Evolutionary conservation across 2,797 vertebrate genomes (phyloP).

Genomic region (Mionectes olivaceus): DNA sequence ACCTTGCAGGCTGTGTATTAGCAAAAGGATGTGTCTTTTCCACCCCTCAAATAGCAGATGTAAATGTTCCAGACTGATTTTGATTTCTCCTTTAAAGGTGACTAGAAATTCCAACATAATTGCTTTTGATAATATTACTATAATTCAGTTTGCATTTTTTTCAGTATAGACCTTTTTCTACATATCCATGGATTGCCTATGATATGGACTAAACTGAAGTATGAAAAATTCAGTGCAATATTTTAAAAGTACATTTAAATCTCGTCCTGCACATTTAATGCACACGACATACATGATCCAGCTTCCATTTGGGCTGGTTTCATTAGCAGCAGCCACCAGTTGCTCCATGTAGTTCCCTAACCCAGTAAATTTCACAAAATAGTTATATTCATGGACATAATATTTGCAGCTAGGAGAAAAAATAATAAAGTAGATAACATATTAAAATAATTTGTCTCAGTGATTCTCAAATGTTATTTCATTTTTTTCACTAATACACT

Average conservation of each 20-base stretch:
- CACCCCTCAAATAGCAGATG: neutral
- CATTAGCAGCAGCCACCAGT: neutral
- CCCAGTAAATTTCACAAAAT: neutral
- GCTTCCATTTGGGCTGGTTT: neutral
- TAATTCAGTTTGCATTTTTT: neutral
- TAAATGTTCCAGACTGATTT: neutral
- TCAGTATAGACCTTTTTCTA: neutral
- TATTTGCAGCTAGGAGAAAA: neutral
- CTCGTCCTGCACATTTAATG: neutral
- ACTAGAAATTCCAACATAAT: neutral
- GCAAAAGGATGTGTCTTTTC: neutral
- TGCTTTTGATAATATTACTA: neutral
- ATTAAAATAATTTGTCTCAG: neutral
- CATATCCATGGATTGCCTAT: neutral
- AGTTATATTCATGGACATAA: neutral
- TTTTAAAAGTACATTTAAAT: neutral
- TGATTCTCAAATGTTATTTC: neutral
- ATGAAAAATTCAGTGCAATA: neutral
- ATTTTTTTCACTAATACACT: neutral
- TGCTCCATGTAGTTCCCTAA: neutral
- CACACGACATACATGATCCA: neutral
- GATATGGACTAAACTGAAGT: neutral
- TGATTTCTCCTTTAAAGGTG: neutral
- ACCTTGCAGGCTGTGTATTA: neutral
- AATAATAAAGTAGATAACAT: neutral